Percentiles rank a stretch among this genome's conserved stretches.
Evolutionary conservation across 1,140 invertebrate genomes (phyloP).

Genomic region (Antheraea mylitta): DNA sequence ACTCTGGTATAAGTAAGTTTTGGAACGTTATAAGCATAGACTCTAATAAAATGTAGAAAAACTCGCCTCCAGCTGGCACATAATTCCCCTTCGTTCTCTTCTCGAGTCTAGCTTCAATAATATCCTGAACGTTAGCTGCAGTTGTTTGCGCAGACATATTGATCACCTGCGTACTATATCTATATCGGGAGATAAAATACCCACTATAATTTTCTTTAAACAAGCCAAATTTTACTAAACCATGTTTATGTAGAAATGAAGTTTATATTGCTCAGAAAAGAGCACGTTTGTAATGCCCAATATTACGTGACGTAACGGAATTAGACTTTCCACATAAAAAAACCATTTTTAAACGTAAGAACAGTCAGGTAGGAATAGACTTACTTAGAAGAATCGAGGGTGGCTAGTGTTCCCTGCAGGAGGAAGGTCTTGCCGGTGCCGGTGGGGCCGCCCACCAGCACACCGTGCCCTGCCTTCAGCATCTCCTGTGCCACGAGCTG

Average conservation of each 20-base stretch:
- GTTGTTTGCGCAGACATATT: slow-evolving; percentile 93
- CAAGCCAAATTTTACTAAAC: not conserved
- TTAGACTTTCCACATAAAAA: too few species aligned
- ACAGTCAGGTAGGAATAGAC: not conserved
- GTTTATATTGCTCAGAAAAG: too few species aligned
- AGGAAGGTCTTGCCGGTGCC: slow-evolving; percentile 91
- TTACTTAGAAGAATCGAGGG: slow-evolving; percentile 80
- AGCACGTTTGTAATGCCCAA: too few species aligned
- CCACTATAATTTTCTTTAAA: not conserved
- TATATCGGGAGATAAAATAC: slow-evolving; percentile 14
- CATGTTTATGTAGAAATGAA: too few species aligned
- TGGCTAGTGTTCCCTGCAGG: slow-evolving; percentile 82
- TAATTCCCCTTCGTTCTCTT: slow-evolving; percentile 91
- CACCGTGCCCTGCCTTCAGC: slow-evolving; percentile 82
- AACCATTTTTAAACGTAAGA: not conserved
- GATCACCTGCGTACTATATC: slow-evolving; percentile 84
- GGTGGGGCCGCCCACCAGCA: slow-evolving; percentile 88
- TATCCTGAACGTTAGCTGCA: slow-evolving; percentile 87
- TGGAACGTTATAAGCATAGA: too few species aligned
- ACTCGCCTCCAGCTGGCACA: slow-evolving; percentile 82
- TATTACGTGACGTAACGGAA: too few species aligned
- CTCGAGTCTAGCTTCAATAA: slow-evolving; percentile 89
- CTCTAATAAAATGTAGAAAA: not conserved
- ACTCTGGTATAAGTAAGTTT: too few species aligned
- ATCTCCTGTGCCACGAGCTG: slow-evolving; percentile 84